Evolutionary conservation across 2,888 invertebrate species (phyloP), one percentile per base, ranked within the genome.

Genomic region (Harpalus rubripes): DNA sequence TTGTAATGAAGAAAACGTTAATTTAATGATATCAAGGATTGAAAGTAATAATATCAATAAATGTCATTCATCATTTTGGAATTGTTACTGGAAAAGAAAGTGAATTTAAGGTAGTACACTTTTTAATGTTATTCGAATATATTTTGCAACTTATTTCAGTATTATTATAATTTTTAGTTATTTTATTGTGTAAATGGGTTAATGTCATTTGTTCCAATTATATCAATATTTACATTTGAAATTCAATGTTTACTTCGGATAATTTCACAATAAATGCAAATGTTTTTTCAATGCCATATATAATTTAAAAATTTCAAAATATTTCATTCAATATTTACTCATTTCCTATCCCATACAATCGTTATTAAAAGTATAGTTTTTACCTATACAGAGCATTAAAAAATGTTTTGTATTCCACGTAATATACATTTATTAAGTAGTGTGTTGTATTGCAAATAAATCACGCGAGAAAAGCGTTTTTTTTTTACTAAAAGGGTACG

Each of bases 1-100:
- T 63, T 22, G 7, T 18, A 63, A 63, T 63, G 63, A 63, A 63
- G 8, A 18, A 18, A 8, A 22, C 12, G 1, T 26, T n/a, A 18
- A 3, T 59, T 18, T 59, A 59, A 59, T 16, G 10, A 7, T 59
- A 18, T 56, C 6, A 56, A 10, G 32, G n/a, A 63, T 63, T 63
- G 63, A 63, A 63, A 63, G 63, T 63, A 8, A 61, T 63, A 22
- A 61, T 63, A 61, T 61, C 18, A 61, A 61, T 61, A 22, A 22
- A 61, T 52, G 22, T 61, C 61, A 61, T 61, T 61, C 22, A 63
- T 26, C 63, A 22, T 12, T 7, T 63, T 12, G 7, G 26, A 12
- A 63, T 22, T 63, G 12, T 63, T 7, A 4, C 18, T 59, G 26
- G 7, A 12, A 18, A 26, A 63, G 63, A 63, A 63, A 63, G 63